These are phyloP conservation scores for Pygoscelis antarcticus DNA, from an alignment of 2,113 vertebrate genomes.

Conservation along the genomic window DNA sequence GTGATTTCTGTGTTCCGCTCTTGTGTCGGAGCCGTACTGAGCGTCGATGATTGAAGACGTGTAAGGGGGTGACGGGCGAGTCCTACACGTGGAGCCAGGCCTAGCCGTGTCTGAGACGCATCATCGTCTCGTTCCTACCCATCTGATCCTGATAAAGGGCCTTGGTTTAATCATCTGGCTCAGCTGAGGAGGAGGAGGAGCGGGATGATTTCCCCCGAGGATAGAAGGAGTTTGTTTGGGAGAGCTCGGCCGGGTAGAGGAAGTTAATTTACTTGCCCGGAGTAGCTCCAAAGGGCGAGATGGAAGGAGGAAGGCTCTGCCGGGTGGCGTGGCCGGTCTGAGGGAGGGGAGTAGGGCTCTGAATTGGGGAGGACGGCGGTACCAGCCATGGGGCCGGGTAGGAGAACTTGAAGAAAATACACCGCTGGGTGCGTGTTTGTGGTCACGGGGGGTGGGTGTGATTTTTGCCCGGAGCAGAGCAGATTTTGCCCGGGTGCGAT, in stretches of 20 bases:
- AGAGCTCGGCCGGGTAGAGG: rapidly evolving
- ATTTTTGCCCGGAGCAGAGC: neutral
- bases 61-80: neutral
- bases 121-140: neutral
- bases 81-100: rapidly evolving
- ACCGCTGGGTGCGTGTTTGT: neutral
- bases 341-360: neutral
- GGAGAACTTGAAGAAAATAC: neutral
- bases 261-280: neutral
- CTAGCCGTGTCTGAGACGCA: neutral
- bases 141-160: neutral
- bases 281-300: neutral
- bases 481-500: too few relatives aligned
- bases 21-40: neutral
- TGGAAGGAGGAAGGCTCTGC: neutral
- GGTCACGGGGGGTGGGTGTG: neutral
- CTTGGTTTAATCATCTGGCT: neutral
- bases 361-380: neutral
- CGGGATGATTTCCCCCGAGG: neutral
- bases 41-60: rapidly evolving
- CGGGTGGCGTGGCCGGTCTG: neutral
- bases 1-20: neutral
- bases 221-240: neutral
- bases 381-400: neutral
- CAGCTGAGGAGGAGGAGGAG: neutral